A percentile compares a stretch with the other conserved stretches of the same genome.
phyloP scores from a whole-genome alignment of 2,113 vertebrate species.

The Paracanthobrama guichenoti region DNA sequence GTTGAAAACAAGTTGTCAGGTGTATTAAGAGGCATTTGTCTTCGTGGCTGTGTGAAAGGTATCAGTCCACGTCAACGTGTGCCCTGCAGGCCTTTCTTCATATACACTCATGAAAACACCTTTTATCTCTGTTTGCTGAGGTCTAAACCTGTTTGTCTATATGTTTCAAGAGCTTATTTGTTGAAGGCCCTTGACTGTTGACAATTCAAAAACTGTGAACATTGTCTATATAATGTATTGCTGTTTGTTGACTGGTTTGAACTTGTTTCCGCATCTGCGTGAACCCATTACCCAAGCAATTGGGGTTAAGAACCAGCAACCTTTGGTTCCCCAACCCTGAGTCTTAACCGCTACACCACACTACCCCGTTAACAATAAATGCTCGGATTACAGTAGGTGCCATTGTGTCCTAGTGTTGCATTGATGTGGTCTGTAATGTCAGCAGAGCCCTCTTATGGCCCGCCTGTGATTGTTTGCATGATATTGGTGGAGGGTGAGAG shows the following conservation, averaged over 20 bases:
- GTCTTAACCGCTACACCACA: background rate
- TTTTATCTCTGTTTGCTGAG: background rate
- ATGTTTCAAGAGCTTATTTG: slow-evolving; percentile 8
- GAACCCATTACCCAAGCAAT: background rate
- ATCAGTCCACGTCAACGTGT: background rate
- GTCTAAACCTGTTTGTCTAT: slow-evolving; percentile 23
- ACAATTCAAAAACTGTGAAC: background rate
- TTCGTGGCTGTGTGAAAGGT: slow-evolving; percentile 12
- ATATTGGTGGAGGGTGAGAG: slow-evolving; percentile 49
- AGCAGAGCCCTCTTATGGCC: slow-evolving; percentile 13
- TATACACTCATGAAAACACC: background rate
- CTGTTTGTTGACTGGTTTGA: background rate
- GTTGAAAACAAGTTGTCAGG: background rate
- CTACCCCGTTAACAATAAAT: background rate
- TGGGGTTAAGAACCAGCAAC: background rate
- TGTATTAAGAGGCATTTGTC: background rate
- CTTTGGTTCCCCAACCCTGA: background rate
- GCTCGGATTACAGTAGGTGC: slow-evolving; percentile 30
- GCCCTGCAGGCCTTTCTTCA: slow-evolving; percentile 24
- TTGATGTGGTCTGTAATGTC: slow-evolving; percentile 35
- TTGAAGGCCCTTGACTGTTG: background rate
- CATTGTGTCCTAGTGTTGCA: slow-evolving; percentile 21
- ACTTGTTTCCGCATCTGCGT: background rate
- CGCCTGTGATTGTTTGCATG: slow-evolving; percentile 29
- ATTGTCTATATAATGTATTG: background rate